Conservation (phyloP, 2,888 invertebrate genomes). For the Pinctada fucata region DNA sequence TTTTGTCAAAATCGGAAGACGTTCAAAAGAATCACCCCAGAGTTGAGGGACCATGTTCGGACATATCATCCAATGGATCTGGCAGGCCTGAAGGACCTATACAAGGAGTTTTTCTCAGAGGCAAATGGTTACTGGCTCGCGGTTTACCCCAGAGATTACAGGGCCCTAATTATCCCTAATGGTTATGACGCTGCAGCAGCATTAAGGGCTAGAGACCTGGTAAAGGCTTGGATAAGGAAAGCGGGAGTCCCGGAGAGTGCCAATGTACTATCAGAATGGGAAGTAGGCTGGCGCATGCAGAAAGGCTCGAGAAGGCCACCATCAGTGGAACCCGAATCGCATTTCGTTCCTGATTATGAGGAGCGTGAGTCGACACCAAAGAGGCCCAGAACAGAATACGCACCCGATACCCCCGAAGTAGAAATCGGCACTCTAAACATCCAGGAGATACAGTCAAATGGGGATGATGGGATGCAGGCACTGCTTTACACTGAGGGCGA, state of each 20-base stretch:
- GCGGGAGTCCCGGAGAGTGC: not conserved
- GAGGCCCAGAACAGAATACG: not conserved
- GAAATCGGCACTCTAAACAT: not conserved
- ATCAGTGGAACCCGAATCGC: not conserved
- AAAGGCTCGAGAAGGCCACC: not conserved
- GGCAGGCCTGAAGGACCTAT: not conserved
- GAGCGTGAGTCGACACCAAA: not conserved
- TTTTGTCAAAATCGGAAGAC: not conserved
- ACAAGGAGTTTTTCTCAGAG: not conserved
- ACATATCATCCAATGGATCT: not conserved
- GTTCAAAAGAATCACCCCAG: not conserved
- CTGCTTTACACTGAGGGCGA: not conserved
- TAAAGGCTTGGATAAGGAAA: not conserved
- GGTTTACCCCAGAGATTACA: not conserved
- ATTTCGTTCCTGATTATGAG: not conserved
- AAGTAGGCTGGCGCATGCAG: not conserved
- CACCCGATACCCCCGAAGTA: not conserved
- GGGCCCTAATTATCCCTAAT: not conserved
- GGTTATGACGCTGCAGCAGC: not conserved
- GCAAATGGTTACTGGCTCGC: not conserved
- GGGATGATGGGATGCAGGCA: not conserved
- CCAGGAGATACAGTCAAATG: not conserved
- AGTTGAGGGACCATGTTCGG: not conserved
- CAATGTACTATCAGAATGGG: not conserved
- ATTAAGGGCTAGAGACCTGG: not conserved